phyloP scores from a whole-genome alignment of 2,888 invertebrate species.

The Chaetoderma sp. region DNA sequence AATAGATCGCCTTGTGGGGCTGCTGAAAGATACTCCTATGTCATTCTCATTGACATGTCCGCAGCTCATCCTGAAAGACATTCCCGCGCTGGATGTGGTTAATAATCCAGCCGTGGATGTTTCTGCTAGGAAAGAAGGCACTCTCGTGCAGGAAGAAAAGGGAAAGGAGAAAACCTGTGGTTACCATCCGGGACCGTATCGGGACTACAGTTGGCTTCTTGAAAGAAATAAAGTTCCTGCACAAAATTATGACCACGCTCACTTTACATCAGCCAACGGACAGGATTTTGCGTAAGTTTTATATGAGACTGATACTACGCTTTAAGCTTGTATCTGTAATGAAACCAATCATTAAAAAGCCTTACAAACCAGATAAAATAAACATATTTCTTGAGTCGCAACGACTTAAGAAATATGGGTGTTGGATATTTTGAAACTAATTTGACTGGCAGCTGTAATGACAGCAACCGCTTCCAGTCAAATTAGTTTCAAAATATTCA shows the following conservation, averaged over 20 bases:
- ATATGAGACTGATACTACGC: neutral
- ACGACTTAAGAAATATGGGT: no score
- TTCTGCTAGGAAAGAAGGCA: conserved; percentile 47
- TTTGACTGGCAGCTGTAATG: no score
- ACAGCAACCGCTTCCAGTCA: no score
- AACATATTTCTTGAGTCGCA: no score
- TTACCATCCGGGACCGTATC: conserved; percentile 55
- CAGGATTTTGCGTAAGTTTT: conserved; percentile 61
- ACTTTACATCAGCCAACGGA: conserved; percentile 45
- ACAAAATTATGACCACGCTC: conserved; percentile 51
- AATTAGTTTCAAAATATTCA: no score
- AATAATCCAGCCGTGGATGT: conserved; percentile 62
- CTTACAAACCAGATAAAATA: no score
- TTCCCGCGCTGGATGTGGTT: conserved; percentile 63
- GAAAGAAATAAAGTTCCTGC: conserved; percentile 57
- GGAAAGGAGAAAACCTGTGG: conserved; percentile 43
- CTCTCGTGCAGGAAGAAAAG: conserved; percentile 47
- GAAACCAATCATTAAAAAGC: no score
- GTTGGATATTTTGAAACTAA: no score
- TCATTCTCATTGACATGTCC: conserved; percentile 46
- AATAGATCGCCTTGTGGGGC: conserved; percentile 55
- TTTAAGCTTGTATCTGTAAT: no score
- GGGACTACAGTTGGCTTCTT: conserved; percentile 47
- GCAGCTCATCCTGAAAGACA: conserved; percentile 45
- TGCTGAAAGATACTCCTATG: conserved; percentile 58